Evolutionary conservation across 1,140 invertebrate species (phyloP), one percentile per base, ranked within the genome.

Genomic region (Danaus melanippus): DNA sequence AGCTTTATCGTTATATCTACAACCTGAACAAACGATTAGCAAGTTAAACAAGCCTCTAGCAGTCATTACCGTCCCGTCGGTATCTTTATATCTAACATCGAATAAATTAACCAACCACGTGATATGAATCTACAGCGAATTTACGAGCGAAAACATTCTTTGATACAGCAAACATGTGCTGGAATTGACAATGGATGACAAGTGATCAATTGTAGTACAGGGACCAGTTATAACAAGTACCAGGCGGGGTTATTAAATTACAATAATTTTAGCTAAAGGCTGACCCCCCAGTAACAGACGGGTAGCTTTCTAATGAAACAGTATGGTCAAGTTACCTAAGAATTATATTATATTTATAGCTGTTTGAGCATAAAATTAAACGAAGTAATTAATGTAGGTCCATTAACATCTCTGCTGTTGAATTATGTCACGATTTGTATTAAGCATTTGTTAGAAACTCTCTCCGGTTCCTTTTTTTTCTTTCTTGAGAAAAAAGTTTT

Each of bases 131-230:
- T 74, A 66, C 62, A 61, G 55, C 50, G 58, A 73, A 83, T 83
- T 85, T 85, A 85, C 72, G 75, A 83, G 46, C 60, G 64, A 77
- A 83, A 85, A 85, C 66, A 85, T 64, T 72, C 21, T 71, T 68
- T 64, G 53, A 47, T 64, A 44, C 11, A 21, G 9, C 21, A 43
- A 42, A 10, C 32, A 15, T 45, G 45, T 52, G 21, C 50, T 44
- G 7, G 42, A 42, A 21, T 45, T 17, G 42, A 52, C 50, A 52
- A 52, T 44, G 42, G 42, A 44, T 44, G 42, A 76, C 76, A 81
- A 83, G 75, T 81, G 76, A 79, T 75, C 78, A 75, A 77, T 84
- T 81, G 78, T 83, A 53, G 78, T 83, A 53, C 53, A 56, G 58
- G 39, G 60, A 59, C 67, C 50, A 65, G 73, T 71, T 57, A 32